Base-by-base conservation (phyloP, 2,113 vertebrate species). In the Caranx ignobilis region DNA sequence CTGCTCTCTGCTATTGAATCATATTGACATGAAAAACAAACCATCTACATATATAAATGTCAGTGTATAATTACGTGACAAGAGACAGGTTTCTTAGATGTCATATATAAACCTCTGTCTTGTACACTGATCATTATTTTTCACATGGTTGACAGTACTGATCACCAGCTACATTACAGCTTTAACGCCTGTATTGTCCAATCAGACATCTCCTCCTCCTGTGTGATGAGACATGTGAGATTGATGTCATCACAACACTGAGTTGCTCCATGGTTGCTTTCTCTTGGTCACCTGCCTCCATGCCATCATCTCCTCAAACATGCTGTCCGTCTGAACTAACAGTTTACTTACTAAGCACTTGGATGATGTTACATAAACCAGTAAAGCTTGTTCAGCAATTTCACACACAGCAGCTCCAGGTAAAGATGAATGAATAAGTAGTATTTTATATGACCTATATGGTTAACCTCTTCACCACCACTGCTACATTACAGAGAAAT, bases 201-300 rank as follows among this genome's bases (percentile, higher is more conserved):
- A 34, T 64, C 62, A 79, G 45, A 71, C n/a, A n/a, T 16, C 48
- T 7, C 21, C n/a, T 13, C 41, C 59, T 60, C 57, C 55, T 62
- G 11, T 37, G 65, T 35, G 31, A 10, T 39, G 15, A 56, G 35
- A 60, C 61, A 26, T 77, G 74, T 70, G 61, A 34, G 10, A 69
- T 66, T 80, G 75, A 70, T 21, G 34, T 81, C 75, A 83, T 75
- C 47, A 52, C 43, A 74, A 71, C 79, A 77, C 67, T 26, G 31
- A 60, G 56, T 11, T 55, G 52, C n/a, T 55, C 10, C n/a, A n/a
- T 50, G 7, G 48, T 31, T 57, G 71, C 45, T 43, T 31, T 39
- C 26, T 55, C 71, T 84, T 54, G 41, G 50, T 45, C 56, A n/a
- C 60, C 31, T 71, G 37, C 34, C 37, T 73, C 63, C 13, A 12